Evolutionary conservation across 2,797 vertebrate genomes (phyloP).

Genomic region (Holocentrus rufus): DNA sequence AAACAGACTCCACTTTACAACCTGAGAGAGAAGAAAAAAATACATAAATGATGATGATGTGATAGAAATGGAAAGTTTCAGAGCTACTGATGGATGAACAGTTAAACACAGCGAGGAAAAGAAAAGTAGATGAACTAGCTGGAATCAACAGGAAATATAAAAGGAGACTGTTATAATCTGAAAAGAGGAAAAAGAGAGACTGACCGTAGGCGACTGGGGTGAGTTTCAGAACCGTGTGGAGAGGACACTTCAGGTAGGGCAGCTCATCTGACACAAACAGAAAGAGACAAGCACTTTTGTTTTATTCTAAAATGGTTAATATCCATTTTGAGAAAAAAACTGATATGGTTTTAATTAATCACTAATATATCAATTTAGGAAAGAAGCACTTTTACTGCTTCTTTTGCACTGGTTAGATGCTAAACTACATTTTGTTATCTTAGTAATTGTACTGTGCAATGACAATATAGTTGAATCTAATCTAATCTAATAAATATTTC

Average conservation of each 20-base stretch:
- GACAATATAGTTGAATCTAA: too few species aligned
- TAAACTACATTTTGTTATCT: slow-evolving; percentile 17
- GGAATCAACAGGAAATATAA: background rate
- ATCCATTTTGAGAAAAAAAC: background rate
- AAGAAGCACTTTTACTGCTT: slow-evolving; percentile 19
- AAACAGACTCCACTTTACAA: slow-evolving; percentile 84
- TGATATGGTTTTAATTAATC: too few species aligned
- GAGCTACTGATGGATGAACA: too few species aligned
- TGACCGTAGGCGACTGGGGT: slow-evolving; percentile 86
- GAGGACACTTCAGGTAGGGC: slow-evolving; percentile 88
- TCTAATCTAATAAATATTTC: too few species aligned
- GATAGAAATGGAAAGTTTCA: background rate
- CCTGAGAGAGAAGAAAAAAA: slow-evolving; percentile 63
- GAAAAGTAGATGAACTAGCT: background rate
- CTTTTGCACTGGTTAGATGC: slow-evolving; percentile 30
- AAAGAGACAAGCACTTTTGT: background rate
- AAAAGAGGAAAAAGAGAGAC: slow-evolving; percentile 20
- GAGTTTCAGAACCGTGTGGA: slow-evolving; percentile 88
- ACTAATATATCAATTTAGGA: too few species aligned
- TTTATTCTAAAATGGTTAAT: background rate
- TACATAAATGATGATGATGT: background rate
- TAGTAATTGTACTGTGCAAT: too few species aligned
- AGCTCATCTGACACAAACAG: slow-evolving; percentile 77
- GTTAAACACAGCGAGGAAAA: background rate
- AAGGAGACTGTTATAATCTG: background rate